Conservation (phyloP, 2,888 invertebrate genomes). For the Drosophila nr. perissopoda region DNA sequence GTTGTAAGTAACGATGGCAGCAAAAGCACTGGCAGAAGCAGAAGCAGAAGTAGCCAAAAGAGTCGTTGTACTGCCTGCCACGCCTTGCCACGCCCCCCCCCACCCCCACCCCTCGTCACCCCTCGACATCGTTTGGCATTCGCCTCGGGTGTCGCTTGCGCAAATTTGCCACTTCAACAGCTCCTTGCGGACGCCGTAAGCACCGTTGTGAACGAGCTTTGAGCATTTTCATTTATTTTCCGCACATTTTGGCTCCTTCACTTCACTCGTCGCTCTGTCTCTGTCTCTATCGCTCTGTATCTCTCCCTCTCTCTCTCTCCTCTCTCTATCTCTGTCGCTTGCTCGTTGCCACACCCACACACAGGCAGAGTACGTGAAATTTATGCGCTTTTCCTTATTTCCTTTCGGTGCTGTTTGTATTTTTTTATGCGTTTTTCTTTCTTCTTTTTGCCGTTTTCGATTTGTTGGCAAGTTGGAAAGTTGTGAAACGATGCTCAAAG, state of each 20-base stretch:
- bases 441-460: conserved; percentile 63
- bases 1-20: conserved; percentile 84
- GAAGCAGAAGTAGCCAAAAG: conserved; percentile 11
- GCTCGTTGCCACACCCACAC: conserved; percentile 52
- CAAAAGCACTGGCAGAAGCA: conserved; percentile 13
- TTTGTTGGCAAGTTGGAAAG: conserved; percentile 82
- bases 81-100: conserved; percentile 40
- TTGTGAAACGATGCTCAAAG: conserved; percentile 84
- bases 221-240: conserved; percentile 84
- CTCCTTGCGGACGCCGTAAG: conserved; percentile 85
- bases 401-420: conserved; percentile 30
- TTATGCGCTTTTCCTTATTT: conserved; percentile 68
- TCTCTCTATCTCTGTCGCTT: not conserved
- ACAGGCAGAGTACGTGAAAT: conserved; percentile 51
- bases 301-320: not conserved
- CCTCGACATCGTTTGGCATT: conserved; percentile 25
- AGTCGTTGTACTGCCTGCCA: conserved; percentile 60
- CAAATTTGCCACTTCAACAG: conserved; percentile 85
- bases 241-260: conserved; percentile 72
- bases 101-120: conserved; percentile 15
- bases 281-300: conserved; percentile 5
- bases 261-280: conserved; percentile 37
- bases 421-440: conserved; percentile 23
- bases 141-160: conserved; percentile 81
- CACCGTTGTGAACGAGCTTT: conserved; percentile 84